Evolutionary conservation across 1,140 invertebrate genomes (phyloP).

Genomic region (Batillaria attramentaria): DNA sequence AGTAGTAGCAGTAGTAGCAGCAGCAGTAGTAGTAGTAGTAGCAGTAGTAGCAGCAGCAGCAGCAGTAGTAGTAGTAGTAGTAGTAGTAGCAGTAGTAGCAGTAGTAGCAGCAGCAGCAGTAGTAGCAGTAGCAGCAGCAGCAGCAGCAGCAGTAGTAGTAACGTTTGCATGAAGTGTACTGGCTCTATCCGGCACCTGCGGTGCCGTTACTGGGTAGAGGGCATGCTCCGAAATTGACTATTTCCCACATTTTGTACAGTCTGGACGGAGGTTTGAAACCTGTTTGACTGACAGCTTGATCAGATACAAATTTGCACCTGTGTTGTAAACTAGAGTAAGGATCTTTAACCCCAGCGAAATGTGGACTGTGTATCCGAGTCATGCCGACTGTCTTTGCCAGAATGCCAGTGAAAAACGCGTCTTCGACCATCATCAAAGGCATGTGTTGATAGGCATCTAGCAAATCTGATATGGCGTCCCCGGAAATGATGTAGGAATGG

Average conservation of each 20-base stretch:
- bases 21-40: too few species aligned
- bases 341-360: neutral
- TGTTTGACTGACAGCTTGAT: neutral
- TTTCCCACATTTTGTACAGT: conserved; percentile 1
- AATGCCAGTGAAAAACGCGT: conserved; percentile 72
- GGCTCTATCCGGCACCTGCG: too few species aligned
- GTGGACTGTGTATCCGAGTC: conserved; percentile 13
- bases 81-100: too few species aligned
- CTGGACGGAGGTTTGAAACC: neutral
- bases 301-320: neutral
- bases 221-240: too few species aligned
- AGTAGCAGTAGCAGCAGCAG: too few species aligned
- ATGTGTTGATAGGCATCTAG: conserved; percentile 54
- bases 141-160: too few species aligned
- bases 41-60: too few species aligned
- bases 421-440: conserved; percentile 67
- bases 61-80: too few species aligned
- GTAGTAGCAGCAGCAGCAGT: too few species aligned
- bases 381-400: conserved; percentile 55
- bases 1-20: too few species aligned
- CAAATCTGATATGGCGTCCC: conserved; percentile 46
- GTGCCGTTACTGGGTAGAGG: too few species aligned
- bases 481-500: conserved; percentile 62
- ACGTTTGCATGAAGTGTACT: too few species aligned
- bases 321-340: neutral